phyloP scores from a whole-genome alignment of 2,888 invertebrate genomes.

The Melieria picta region DNA sequence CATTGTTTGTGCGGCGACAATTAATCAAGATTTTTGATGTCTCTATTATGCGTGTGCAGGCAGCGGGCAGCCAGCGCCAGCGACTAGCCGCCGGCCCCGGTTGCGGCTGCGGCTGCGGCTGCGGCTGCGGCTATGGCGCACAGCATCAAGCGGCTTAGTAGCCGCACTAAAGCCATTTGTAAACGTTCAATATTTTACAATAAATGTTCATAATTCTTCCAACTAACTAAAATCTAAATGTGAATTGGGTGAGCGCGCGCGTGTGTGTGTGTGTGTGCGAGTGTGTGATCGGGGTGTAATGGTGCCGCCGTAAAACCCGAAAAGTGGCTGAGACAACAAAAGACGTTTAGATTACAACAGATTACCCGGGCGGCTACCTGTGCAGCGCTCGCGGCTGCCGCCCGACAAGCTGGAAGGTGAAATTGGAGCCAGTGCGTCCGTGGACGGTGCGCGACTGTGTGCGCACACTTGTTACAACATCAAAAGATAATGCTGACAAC shows the following conservation, averaged over 20 bases:
- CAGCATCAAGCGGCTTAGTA: conserved; percentile 41
- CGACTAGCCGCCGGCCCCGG: neutral
- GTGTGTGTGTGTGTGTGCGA: conserved; percentile 31
- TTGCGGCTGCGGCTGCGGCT: neutral
- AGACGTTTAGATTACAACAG: conserved; percentile 34
- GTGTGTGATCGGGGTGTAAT: neutral
- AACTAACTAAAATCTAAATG: neutral
- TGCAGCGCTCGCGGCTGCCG: neutral
- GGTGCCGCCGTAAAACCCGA: neutral
- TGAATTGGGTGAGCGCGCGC: conserved; percentile 3
- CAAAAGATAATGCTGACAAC: neutral
- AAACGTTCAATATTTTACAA: conserved; percentile 53
- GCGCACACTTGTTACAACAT: conserved; percentile 37
- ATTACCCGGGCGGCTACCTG: conserved; percentile 23
- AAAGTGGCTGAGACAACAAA: conserved; percentile 25
- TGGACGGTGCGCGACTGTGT: conserved; percentile 13
- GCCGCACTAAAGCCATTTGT: conserved; percentile 53
- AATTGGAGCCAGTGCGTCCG: no score
- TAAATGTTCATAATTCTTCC: conserved; percentile 52
- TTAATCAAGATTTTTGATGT: conserved; percentile 45
- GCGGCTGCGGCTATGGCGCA: neutral
- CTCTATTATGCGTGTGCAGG: conserved; percentile 38
- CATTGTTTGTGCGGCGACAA: conserved; percentile 36
- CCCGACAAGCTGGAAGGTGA: neutral
- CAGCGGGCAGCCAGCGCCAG: conserved; percentile 19